phyloP scores from a whole-genome alignment of 2,888 invertebrate species.

The Blomia tropicalis region DNA sequence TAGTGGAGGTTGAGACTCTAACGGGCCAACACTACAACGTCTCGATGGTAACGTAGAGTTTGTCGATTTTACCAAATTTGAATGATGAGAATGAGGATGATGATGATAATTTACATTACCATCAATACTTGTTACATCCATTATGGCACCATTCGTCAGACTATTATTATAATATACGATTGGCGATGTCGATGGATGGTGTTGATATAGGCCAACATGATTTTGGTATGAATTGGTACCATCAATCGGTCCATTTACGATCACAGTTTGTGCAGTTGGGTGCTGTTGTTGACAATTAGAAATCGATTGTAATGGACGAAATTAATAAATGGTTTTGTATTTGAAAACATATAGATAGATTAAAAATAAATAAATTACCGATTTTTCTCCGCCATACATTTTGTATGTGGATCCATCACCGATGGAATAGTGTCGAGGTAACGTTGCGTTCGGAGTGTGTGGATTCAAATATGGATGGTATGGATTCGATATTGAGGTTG shows the following conservation, averaged over 20 bases:
- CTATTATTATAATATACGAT: background rate
- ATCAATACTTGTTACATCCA: background rate
- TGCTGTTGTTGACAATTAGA: too few species aligned
- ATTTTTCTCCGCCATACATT: too few species aligned
- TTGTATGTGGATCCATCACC: too few species aligned
- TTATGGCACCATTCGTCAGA: background rate
- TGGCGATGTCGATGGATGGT: background rate
- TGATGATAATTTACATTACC: background rate
- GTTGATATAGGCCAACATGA: background rate
- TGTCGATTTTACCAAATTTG: too few species aligned
- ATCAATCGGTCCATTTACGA: background rate
- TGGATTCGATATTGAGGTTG: too few species aligned
- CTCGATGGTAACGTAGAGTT: background rate
- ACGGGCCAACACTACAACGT: conserved; percentile 7
- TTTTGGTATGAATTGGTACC: too few species aligned
- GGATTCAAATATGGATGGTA: background rate
- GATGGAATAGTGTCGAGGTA: background rate
- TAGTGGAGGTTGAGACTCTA: background rate
- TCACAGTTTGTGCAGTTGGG: background rate
- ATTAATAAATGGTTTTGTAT: background rate
- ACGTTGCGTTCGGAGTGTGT: background rate
- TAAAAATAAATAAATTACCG: too few species aligned
- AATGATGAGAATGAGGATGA: background rate
- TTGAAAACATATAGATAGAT: too few species aligned
- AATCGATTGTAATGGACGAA: too few species aligned